Evolutionary conservation across 2,113 vertebrate species (phyloP).

Genomic region (Oophaga pumilio): DNA sequence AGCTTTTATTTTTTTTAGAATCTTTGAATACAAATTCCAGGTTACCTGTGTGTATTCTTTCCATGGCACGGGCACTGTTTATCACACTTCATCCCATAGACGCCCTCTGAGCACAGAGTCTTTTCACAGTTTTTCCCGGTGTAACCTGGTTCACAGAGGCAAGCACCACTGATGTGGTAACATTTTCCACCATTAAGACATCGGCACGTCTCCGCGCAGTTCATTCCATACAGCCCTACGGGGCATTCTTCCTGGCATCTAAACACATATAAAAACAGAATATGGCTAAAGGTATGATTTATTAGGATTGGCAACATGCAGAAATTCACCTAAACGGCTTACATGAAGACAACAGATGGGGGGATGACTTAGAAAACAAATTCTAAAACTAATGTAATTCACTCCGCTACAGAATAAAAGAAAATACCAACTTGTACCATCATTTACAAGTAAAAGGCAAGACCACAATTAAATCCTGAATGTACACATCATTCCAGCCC

Average conservation of each 20-base stretch:
- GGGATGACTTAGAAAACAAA: not conserved
- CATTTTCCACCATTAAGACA: slow-evolving; percentile 88
- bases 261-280: slow-evolving; percentile 27
- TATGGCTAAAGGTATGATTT: not conserved
- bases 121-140: slow-evolving; percentile 83
- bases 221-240: slow-evolving; percentile 80
- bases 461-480: not conserved
- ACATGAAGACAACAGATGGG: not conserved
- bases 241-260: slow-evolving; percentile 95
- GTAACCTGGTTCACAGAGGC: slow-evolving; percentile 88
- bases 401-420: not conserved
- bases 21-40: not conserved
- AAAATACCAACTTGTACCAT: not conserved
- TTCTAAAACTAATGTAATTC: not conserved
- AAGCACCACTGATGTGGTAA: slow-evolving; percentile 86
- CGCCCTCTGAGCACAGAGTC: slow-evolving; percentile 80
- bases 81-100: slow-evolving; percentile 89
- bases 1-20: too few relatives aligned
- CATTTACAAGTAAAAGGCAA: not conserved
- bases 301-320: not conserved
- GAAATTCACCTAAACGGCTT: not conserved
- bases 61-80: slow-evolving; percentile 84
- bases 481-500: not conserved
- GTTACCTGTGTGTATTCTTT: slow-evolving; percentile 85
- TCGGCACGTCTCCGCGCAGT: slow-evolving; percentile 80